Base-by-base conservation (phyloP, 2,113 vertebrate genomes). In the Neofelis nebulosa region DNA sequence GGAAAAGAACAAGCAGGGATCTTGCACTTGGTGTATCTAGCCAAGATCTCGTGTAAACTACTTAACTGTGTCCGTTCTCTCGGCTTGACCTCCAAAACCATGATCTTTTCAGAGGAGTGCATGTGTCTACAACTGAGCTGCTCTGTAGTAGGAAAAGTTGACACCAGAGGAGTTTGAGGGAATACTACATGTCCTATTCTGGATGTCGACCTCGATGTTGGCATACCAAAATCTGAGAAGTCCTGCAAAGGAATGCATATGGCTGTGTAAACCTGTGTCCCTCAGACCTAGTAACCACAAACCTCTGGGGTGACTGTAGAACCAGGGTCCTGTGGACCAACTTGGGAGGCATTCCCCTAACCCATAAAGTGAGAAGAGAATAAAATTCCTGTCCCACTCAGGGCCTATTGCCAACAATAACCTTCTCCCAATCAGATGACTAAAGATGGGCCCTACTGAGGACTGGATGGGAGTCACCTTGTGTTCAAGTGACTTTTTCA, bases 131-230 rank as follows among this genome's bases (percentile, higher is more conserved):
- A 45, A 36, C 3, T 18, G 23, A 57, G 68, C 31, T 29, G 4
- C 4, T 45, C 38, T 69, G 48, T n/a, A 9, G 38, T 31, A 1
- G 15, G 48, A 27, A 14, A 74, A 57, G 48, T 6, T 45, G 69
- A 79, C 3, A 1, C 5, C 36, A 23, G 18, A 15, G 21, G 41
- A 65, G 63, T 61, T 19, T 2, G 10, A 76, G 7, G 69, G 7
- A 50, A 74, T 4, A 15, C 33, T 61, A 5, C 5, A 2, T 0
- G 0, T 61, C 4, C 2, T 25, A 21, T 9, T 38, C 52, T 38
- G 33, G 71, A 63, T 8, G 50, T 27, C 52, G 41, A 41, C 7
- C 3, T 38, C 23, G 4, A 21, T 2, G 36, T 31, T 31, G 23
- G 36, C 8, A 1, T 10, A 25, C 45, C 61, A 33, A 78, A 82